A percentile compares a stretch with the other conserved stretches of the same genome.
Conservation (phyloP, 2,888 invertebrate genomes). For the Polia nebulosa region DNA sequence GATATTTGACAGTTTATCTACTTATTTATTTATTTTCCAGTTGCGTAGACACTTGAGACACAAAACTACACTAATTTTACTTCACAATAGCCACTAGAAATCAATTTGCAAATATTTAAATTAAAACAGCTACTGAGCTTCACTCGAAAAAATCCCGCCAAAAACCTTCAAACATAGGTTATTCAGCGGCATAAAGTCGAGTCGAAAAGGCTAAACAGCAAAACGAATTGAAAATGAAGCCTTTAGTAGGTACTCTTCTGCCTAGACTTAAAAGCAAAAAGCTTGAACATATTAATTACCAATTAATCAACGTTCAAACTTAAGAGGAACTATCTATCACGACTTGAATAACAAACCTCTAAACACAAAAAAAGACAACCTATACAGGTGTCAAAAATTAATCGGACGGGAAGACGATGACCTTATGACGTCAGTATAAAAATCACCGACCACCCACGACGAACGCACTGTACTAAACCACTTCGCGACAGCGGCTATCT, state of each 20-base stretch:
- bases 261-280: neutral
- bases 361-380: slow-evolving; percentile 41
- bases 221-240: neutral
- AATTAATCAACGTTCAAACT: slow-evolving; percentile 55
- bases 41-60: too few relatives aligned
- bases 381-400: slow-evolving; percentile 81
- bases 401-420: slow-evolving; percentile 81
- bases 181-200: too few relatives aligned
- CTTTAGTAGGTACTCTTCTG: too few relatives aligned
- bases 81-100: too few relatives aligned
- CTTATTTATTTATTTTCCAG: too few relatives aligned
- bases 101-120: too few relatives aligned
- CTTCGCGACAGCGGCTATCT: slow-evolving; percentile 47
- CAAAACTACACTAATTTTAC: too few relatives aligned
- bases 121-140: too few relatives aligned
- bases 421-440: slow-evolving; percentile 86
- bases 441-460: slow-evolving; percentile 88
- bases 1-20: too few relatives aligned
- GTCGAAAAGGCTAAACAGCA: too few relatives aligned
- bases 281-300: slow-evolving; percentile 56
- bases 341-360: slow-evolving; percentile 41
- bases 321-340: slow-evolving; percentile 59
- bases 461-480: slow-evolving; percentile 63
- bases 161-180: too few relatives aligned
- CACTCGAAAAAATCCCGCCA: too few relatives aligned